Evolutionary conservation across 37 sponge, comb jelly and placozoan species (phyloP), one percentile per base, ranked within the genome.

Genomic region (Hexactinellida sp.): DNA sequence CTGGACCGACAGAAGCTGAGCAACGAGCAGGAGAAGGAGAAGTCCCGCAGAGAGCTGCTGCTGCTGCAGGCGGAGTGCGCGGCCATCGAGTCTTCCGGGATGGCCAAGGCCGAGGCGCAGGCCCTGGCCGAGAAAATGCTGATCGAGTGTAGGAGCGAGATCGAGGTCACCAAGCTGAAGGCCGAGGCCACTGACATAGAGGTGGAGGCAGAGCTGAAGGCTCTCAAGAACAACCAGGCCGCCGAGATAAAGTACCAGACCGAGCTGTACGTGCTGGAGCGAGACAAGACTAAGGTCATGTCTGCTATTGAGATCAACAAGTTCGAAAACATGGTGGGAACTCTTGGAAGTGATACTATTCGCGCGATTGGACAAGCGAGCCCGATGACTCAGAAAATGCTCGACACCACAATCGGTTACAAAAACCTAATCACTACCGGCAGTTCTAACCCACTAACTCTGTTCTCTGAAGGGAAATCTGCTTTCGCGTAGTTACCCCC

Each of bases 41-140:
- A 89, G 37, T 91, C 94, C 24, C 91, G 96, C 28, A 84, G 54
- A 54, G 82, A 71, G 1, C 92, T 96, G 25, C 82, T 92, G 36
- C 92, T 93, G 85, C 83, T 96, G 25, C 96, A 96, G 84, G 92
- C 96, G 1, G 87, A 92, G 82, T 89, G 92, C 34, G 91, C 96
- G 36, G 96, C 96, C 24, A 94, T 96, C 24, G 96, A 96, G 88
- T 93, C 94, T 25, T 87, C 96, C 24, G 96, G 96, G 0, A 92
- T 93, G 41, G 90, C 96, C 32, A 93, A 92, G 86, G 96, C 96
- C 16, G 96, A 96, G 55, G 96, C 96, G 0, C 88, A 89, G 83
- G 95, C 95, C 23, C 88, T 89, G 38, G 93, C 95, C 37, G 93
- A 95, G 85, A 91, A 85, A 86, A 85, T 92, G 41, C 89, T 95